Conservation (phyloP, 2,888 invertebrate genomes). For the Drosophila leonis region DNA sequence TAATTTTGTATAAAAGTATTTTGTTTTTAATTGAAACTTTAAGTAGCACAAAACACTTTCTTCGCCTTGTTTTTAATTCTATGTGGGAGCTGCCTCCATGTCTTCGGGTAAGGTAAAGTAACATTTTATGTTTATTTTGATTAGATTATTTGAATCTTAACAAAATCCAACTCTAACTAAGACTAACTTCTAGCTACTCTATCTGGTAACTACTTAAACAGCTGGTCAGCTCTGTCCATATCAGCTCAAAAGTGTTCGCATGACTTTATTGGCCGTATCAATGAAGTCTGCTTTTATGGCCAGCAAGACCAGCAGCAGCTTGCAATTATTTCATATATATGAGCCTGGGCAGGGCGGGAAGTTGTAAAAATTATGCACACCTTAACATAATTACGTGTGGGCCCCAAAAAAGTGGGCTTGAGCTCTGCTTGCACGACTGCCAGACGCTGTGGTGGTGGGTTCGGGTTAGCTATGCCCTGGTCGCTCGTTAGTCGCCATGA, state of each 20-base stretch:
- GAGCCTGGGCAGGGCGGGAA: neutral
- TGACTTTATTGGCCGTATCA: conserved; percentile 36
- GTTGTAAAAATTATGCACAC: conserved; percentile 39
- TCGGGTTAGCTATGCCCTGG: conserved; percentile 64
- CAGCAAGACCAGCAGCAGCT: conserved; percentile 34
- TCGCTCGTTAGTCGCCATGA: conserved; percentile 76
- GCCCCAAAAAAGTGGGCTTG: neutral
- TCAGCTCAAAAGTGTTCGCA: neutral
- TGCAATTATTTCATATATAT: conserved; percentile 43
- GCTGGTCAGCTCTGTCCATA: neutral
- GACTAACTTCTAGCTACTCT: neutral
- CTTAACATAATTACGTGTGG: conserved; percentile 39
- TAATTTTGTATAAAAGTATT: no score
- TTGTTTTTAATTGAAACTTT: no score
- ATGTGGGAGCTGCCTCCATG: no score
- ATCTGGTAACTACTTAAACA: neutral
- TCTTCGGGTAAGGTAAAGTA: no score
- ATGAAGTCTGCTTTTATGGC: conserved; percentile 27
- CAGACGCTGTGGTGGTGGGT: neutral
- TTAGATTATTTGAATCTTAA: neutral
- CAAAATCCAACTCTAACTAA: neutral
- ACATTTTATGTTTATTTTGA: neutral
- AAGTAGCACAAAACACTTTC: no score
- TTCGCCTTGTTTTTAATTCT: no score
- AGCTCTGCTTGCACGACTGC: conserved; percentile 13